Base-by-base conservation (phyloP, 2,797 vertebrate species). In the Galago senegalensis region DNA sequence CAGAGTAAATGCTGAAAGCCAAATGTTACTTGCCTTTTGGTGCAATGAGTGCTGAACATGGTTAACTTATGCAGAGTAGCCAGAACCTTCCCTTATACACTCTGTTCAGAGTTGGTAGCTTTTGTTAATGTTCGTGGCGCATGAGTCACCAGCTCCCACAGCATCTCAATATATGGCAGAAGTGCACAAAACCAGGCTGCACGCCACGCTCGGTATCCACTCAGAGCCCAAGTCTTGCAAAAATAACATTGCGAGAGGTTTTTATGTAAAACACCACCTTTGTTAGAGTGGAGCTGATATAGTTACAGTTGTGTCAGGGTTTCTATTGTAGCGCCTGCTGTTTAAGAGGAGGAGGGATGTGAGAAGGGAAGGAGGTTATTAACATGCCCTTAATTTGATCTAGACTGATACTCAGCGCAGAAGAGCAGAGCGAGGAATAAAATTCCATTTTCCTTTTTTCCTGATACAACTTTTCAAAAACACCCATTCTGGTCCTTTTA, bases 281-380 rank as follows among this genome's bases (percentile, higher is more conserved):
- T 0, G 65, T 21, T 0, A 20, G 46, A 29, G 25, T 29, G 5
- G 27, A 0, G 96, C 75, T 12, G 40, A 8, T 1, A 12, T 0
- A 11, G 49, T 2, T 56, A 5, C 21, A 0, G 31, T 1, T 0
- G n/a, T 0, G 16, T 40, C 18, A 40, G 37, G 16, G 72, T 5
- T 49, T 31, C 93, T 21, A 0, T 1, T 1, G 1, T 0, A 1
- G 81, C 21, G 2, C 34, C 76, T 84, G 83, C 43, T 37, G 49
- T 20, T 9, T 0, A 8, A 13, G 25, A 13, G 63, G 31, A 16
- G 31, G 25, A 18, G 34, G 14, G 12, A 17, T 0, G 56, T 0
- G 11, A 29, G 6, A 4, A 9, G 31, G 23, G 70, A 31, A 13
- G 1, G 58, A 18, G 23, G 70, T 17, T 27, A 34, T 9, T 17